Conservation (phyloP, 2,888 invertebrate genomes). For the Tetropium fuscum region DNA sequence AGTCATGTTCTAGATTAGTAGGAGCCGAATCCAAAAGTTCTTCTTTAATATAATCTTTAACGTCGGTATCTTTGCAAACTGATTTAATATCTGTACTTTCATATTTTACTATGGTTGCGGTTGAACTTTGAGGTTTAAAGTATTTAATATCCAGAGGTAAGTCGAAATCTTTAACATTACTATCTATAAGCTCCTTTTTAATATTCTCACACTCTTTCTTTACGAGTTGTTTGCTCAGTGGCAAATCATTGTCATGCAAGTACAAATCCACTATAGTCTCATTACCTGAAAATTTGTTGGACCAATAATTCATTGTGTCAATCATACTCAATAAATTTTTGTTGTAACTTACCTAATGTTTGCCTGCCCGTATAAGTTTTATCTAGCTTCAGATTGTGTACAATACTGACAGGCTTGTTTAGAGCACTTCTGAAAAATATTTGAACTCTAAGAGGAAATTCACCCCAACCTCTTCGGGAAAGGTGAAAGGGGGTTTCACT, state of each 20-base stretch:
- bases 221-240: constrained; percentile 31
- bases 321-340: constrained; percentile 38
- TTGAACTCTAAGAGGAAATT: constrained; percentile 87
- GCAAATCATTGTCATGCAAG: constrained; percentile 65
- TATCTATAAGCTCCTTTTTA: background rate
- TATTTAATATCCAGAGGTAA: too few species aligned
- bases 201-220: background rate
- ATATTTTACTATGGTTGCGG: too few species aligned
- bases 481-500: constrained; percentile 86
- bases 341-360: constrained; percentile 73
- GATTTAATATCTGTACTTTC: constrained; percentile 15
- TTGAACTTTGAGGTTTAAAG: too few species aligned
- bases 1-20: constrained; percentile 53
- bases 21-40: constrained; percentile 6
- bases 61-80: background rate
- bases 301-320: too few species aligned
- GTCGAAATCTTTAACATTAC: background rate
- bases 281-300: constrained; percentile 74
- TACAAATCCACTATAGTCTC: constrained; percentile 85
- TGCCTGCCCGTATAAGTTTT: constrained; percentile 86
- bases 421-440: constrained; percentile 79
- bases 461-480: constrained; percentile 91
- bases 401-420: constrained; percentile 83
- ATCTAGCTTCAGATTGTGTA: constrained; percentile 86
- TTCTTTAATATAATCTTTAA: background rate